Conservation (phyloP, 2,797 vertebrate genomes). For the Myiotriccus ornatus region DNA sequence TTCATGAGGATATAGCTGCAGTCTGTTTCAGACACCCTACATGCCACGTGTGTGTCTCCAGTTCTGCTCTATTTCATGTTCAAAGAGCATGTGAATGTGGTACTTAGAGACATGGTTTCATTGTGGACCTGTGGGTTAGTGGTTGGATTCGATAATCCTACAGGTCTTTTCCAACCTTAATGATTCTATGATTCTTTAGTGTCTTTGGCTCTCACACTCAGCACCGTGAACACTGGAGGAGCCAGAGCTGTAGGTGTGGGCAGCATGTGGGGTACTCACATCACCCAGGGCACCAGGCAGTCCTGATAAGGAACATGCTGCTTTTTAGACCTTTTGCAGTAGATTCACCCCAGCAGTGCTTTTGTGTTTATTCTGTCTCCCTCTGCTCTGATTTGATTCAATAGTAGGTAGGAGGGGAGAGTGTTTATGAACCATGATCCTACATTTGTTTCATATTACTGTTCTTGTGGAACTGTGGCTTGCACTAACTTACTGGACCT, state of each 20-base stretch:
- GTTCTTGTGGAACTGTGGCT: background rate
- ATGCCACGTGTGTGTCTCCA: background rate
- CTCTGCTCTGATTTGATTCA: slow-evolving; percentile 1
- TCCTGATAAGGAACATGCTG: background rate
- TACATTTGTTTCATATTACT: slow-evolving; percentile 33
- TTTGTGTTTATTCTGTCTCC: background rate
- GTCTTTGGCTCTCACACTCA: background rate
- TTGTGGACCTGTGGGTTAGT: background rate
- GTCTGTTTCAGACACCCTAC: background rate
- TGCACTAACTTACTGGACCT: background rate
- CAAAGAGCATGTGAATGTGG: background rate
- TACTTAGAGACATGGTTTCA: background rate
- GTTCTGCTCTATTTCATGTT: background rate
- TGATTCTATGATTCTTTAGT: background rate
- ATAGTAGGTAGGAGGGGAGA: background rate
- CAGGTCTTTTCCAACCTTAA: background rate
- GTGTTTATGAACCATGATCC: background rate
- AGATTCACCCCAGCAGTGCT: background rate
- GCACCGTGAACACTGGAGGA: background rate
- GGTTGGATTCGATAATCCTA: background rate
- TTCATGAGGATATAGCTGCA: background rate
- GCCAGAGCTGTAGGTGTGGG: background rate
- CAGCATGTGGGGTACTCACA: fast-evolving
- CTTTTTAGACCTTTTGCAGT: background rate
- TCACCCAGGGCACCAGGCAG: background rate